These are phyloP conservation scores for Patiria pectinifera DNA, from an alignment of 53 echinoderm and acorn worm genomes.

Conservation along the genomic window DNA sequence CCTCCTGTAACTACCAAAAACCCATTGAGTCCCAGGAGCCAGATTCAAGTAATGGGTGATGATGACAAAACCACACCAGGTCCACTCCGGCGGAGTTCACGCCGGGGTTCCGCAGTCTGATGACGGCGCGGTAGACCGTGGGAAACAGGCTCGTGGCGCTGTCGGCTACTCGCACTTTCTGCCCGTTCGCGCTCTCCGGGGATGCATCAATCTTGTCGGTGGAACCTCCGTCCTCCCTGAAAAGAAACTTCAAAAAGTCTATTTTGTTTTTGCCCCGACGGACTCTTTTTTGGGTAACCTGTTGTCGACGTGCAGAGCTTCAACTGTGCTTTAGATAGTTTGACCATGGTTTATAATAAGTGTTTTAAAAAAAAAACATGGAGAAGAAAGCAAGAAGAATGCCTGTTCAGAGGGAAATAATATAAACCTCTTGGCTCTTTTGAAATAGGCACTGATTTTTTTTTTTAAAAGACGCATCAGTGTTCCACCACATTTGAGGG, in stretches of 20 bases:
- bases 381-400: no score
- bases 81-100: constrained; percentile 30
- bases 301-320: no score
- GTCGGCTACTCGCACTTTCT: constrained; percentile 2
- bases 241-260: not conserved
- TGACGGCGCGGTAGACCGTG: constrained; percentile 48
- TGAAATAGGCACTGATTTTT: no score
- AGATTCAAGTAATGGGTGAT: not conserved
- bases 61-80: constrained; percentile 34
- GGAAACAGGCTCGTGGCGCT: constrained; percentile 50
- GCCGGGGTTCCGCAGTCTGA: constrained; percentile 7
- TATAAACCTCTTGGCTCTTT: no score
- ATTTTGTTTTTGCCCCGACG: no score
- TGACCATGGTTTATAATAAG: no score
- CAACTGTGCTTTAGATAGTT: no score
- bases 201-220: not conserved
- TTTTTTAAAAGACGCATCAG: no score
- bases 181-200: not conserved
- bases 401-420: no score
- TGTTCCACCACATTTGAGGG: not conserved
- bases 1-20: not conserved
- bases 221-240: not conserved
- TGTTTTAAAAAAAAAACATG: no score
- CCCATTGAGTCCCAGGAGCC: not conserved
- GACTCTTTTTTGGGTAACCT: no score